Base-by-base conservation (phyloP, 2,888 invertebrate genomes). In the Drosophila monieri region DNA sequence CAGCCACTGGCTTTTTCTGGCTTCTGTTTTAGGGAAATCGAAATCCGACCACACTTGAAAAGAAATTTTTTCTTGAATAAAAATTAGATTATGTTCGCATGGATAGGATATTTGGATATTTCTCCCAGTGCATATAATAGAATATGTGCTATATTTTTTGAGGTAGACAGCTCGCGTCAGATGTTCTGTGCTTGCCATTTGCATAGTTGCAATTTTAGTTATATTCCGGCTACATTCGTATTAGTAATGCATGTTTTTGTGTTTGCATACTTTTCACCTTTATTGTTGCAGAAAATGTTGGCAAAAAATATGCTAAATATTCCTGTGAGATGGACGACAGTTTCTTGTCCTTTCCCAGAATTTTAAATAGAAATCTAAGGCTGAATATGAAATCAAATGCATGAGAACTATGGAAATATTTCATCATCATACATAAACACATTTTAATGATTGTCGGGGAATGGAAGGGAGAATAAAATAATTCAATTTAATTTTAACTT, bases 221-320 rank as follows among this genome's bases (percentile, higher is more conserved):
- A 35, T 4, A 18, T 41, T 32, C 44, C 30, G 44, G 44, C 43
- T 55, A 54, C 62, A 65, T 56, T 69, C 49, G 39, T 62, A 55
- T 73, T 81, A 61, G 62, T 49, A 52, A 54, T 54, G 47, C 41
- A 68, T 58, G 52, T 51, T 27, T 59, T 27, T 65, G 25, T 77
- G 60, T 65, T 49, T 73, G 56, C 62, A 49, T 65, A 67, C 61
- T 59, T 69, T 76, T 71, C 69, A 69, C 68, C 77, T 81, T 79
- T 79, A 75, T 75, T 76, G 77, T 86, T 86, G 86, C 86, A 74
- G 54, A 77, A 73, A 78, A 85, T 80, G 72, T 78, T 64, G 72
- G 62, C 64, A 80, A 74, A 81, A 69, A 57, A 67, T 58, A 54
- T 71, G 70, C 39, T 46, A 67, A 69, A 58, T 56, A 46, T 72